Base-by-base conservation (phyloP, 2,113 vertebrate genomes). In the Struthio camelus region DNA sequence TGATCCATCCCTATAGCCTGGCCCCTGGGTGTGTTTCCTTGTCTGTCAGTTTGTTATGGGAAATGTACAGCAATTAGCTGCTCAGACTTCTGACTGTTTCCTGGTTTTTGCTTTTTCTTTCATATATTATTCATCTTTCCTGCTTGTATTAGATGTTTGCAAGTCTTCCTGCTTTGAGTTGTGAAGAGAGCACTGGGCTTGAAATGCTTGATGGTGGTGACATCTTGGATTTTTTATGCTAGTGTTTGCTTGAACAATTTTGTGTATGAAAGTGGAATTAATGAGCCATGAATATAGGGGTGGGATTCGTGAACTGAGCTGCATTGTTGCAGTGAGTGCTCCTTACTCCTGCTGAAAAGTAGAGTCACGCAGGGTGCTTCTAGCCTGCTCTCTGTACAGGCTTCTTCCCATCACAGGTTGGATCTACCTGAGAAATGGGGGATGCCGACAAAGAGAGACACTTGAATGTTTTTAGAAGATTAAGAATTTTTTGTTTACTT, bases 41-140 rank as follows among this genome's bases (percentile, higher is more conserved):
- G 85, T 9, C 93, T 94, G 87, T 53, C 85, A 46, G 87, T 50
- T 62, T 54, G 32, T 30, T 53, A 27, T 38, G 70, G 66, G 85
- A 86, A 73, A 92, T 78, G 92, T 85, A 64, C 6, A 1, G 96
- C 94, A 96, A 93, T 97, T 90, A 96, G 51, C 32, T 3, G 66
- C 92, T 97, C 93, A 87, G 62, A 5, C 90, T 82, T 59, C 66
- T 92, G 95, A 67, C 87, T 95, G 85, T 85, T 96, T 48, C 95
- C 85, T 91, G 88, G 30, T 66, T 97, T 93, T 80, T 96, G 88
- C 93, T 93, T 96, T 97, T 97, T 93, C 97, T 94, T 94, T 97
- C 97, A 96, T 97, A 96, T 96, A 96, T 97, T 97, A 97, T 97
- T 97, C 94, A 97, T 97, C 86, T 87, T 89, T 89, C 80, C 86